Percentiles rank a stretch among this genome's conserved stretches.
Evolutionary conservation across 2,888 invertebrate species (phyloP).

Genomic region (Phlogophora meticulosa): DNA sequence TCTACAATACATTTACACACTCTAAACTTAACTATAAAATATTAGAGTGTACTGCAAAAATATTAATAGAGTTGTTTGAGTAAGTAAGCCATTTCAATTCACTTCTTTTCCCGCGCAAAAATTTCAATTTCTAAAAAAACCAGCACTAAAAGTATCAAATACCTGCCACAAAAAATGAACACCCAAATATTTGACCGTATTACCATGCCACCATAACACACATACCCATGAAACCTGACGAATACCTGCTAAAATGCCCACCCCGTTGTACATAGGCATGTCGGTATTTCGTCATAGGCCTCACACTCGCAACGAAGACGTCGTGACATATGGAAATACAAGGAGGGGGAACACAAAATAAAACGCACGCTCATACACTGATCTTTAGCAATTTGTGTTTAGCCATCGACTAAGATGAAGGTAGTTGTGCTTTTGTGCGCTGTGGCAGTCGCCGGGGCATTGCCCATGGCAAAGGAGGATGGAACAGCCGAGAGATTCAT

Average conservation of each 20-base stretch:
- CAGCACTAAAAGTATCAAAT: background rate
- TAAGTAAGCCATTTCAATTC: background rate
- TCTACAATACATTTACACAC: background rate
- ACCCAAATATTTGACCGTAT: constrained; percentile 60
- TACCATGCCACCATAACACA: constrained; percentile 71
- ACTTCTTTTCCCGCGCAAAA: constrained; percentile 19
- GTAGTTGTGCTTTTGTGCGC: constrained; percentile 81
- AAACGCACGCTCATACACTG: constrained; percentile 82
- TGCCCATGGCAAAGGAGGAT: constrained; percentile 85
- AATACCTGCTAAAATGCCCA: constrained; percentile 79
- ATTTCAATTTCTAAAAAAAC: background rate
- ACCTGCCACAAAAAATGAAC: constrained; percentile 42
- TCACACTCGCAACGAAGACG: constrained; percentile 62
- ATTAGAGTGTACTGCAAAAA: background rate
- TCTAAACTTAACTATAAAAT: background rate
- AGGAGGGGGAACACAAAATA: constrained; percentile 86
- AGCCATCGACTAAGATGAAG: constrained; percentile 84
- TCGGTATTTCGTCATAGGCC: constrained; percentile 80
- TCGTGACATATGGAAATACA: constrained; percentile 85
- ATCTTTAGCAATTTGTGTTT: constrained; percentile 86
- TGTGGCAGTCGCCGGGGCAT: constrained; percentile 79
- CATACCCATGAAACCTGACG: constrained; percentile 75
- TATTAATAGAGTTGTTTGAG: background rate
- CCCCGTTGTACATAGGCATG: constrained; percentile 66
- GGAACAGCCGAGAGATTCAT: constrained; percentile 82